Conservation (phyloP, 2,888 invertebrate species). For the Stenurella melanura region DNA sequence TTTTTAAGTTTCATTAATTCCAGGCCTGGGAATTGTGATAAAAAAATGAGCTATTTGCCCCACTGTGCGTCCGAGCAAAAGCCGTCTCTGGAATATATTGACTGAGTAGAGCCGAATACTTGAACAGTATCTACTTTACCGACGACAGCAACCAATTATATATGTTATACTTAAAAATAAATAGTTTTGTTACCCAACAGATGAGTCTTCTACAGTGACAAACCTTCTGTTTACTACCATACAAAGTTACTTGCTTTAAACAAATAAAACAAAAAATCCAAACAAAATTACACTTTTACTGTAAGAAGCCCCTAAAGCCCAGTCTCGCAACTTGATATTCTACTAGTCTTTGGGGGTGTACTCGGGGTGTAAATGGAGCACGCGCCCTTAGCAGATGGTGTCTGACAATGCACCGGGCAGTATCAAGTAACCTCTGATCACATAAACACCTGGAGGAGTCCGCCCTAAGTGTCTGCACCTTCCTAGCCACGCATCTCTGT, state of each 20-base stretch:
- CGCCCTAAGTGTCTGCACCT: constrained; percentile 46
- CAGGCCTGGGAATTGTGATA: too few relatives aligned
- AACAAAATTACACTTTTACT: not conserved
- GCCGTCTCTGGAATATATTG: too few relatives aligned
- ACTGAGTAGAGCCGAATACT: too few relatives aligned
- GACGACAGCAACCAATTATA: too few relatives aligned
- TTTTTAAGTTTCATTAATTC: too few relatives aligned
- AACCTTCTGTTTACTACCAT: not conserved
- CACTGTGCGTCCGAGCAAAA: too few relatives aligned
- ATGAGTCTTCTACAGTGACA: too few relatives aligned
- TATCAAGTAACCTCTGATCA: constrained; percentile 56
- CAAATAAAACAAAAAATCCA: constrained; percentile 4
- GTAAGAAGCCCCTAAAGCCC: not conserved
- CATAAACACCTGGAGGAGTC: constrained; percentile 58
- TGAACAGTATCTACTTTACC: too few relatives aligned
- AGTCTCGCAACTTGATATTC: constrained; percentile 34
- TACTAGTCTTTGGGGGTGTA: constrained; percentile 35
- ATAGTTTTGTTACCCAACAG: too few relatives aligned
- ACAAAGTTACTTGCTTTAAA: not conserved
- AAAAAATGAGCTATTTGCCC: too few relatives aligned
- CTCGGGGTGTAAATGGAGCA: constrained; percentile 48
- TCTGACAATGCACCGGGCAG: constrained; percentile 53
- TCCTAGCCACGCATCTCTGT: constrained; percentile 40
- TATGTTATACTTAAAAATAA: too few relatives aligned
- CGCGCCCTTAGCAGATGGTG: constrained; percentile 55